Conservation (phyloP, 2,113 vertebrate genomes). For the Phocoena sinus region DNA sequence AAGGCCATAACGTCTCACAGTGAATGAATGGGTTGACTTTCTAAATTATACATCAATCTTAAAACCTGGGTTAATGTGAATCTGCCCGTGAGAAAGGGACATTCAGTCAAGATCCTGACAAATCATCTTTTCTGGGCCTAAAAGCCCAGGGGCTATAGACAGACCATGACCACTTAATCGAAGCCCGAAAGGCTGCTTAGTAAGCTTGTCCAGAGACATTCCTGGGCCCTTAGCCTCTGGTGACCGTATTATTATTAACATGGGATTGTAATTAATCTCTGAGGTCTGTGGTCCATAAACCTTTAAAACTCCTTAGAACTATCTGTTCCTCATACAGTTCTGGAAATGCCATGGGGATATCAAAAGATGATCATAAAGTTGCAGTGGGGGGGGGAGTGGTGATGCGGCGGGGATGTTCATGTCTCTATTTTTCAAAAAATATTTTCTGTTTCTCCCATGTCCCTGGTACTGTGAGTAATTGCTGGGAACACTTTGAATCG, state of each 20-base stretch:
- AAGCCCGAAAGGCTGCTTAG: not conserved
- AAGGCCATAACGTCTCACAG: not conserved
- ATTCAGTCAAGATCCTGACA: not conserved
- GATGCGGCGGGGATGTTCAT: not conserved
- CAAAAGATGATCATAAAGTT: constrained; percentile 13
- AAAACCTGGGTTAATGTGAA: not conserved
- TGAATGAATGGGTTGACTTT: not conserved
- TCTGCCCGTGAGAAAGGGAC: not conserved
- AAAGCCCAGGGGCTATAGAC: not conserved
- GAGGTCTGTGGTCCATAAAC: not conserved
- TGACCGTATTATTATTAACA: not conserved
- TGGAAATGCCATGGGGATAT: not conserved
- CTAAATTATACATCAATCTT: constrained; percentile 9
- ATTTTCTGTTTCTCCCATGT: not conserved
- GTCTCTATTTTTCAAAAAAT: constrained; percentile 3
- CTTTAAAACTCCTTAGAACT: not conserved
- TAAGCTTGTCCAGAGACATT: not conserved
- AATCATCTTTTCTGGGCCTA: not conserved
- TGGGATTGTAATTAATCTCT: not conserved
- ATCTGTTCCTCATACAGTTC: not conserved
- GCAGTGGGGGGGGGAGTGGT: not conserved
- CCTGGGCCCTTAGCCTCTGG: not conserved
- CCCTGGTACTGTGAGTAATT: not conserved
- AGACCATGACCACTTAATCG: not conserved
- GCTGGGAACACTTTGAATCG: not conserved